Percentiles rank a stretch among this genome's conserved stretches.
phyloP scores from a whole-genome alignment of 2,888 invertebrate genomes.

The Chesias legatella region DNA sequence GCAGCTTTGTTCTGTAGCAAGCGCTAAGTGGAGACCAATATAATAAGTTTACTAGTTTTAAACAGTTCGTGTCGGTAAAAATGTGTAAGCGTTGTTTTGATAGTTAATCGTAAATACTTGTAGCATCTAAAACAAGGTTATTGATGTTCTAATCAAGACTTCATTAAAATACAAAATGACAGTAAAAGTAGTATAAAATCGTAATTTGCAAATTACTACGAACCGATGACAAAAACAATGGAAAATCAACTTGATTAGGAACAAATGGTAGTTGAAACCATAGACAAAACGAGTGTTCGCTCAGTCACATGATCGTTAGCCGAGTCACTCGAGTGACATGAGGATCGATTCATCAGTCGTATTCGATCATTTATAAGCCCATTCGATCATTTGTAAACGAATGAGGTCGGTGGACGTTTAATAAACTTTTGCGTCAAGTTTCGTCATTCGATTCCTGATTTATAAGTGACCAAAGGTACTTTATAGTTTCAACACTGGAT shows the following conservation, averaged over 20 bases:
- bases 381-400: constrained; percentile 57
- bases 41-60: too few relatives aligned
- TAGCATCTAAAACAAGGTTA: too few relatives aligned
- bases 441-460: constrained; percentile 18
- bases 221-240: not conserved
- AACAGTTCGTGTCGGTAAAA: too few relatives aligned
- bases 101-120: too few relatives aligned
- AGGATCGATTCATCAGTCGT: constrained; percentile 50
- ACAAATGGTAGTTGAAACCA: constrained; percentile 29
- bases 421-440: constrained; percentile 10
- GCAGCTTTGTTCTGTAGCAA: too few relatives aligned
- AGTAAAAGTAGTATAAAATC: too few relatives aligned
- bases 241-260: constrained; percentile 15
- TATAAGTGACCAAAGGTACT: constrained; percentile 7
- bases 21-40: too few relatives aligned
- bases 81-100: too few relatives aligned
- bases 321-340: constrained; percentile 36
- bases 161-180: too few relatives aligned
- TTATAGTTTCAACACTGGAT: constrained; percentile 17
- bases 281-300: constrained; percentile 32
- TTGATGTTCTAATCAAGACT: too few relatives aligned
- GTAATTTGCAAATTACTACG: too few relatives aligned
- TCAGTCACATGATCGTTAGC: constrained; percentile 44
- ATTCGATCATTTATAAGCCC: constrained; percentile 58
- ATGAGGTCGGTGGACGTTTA: constrained; percentile 44